Evolutionary conservation across 2,797 vertebrate genomes (phyloP).

Genomic region (Helarctos malayanus): DNA sequence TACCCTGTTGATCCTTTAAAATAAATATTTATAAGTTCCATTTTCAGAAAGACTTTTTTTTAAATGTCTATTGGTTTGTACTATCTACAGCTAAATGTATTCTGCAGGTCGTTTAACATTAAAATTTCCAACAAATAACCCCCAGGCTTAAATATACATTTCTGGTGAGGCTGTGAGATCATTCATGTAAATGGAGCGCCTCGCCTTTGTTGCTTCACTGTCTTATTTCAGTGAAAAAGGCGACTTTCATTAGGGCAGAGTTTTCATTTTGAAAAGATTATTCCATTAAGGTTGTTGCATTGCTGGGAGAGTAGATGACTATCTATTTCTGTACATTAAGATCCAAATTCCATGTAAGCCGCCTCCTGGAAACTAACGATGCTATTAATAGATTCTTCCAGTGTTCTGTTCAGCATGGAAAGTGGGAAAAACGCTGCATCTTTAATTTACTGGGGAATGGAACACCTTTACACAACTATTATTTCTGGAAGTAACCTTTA

Average conservation of each 20-base stretch:
- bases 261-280: slow-evolving; percentile 80
- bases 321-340: slow-evolving; percentile 81
- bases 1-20: slow-evolving; percentile 84
- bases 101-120: slow-evolving; percentile 78
- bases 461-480: slow-evolving; percentile 79
- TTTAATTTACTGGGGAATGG: slow-evolving; percentile 80
- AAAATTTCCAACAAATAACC: slow-evolving; percentile 72
- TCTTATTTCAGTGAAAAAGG: slow-evolving; percentile 71
- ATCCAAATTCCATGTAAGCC: slow-evolving; percentile 72
- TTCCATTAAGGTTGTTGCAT: slow-evolving; percentile 78
- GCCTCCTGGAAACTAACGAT: slow-evolving; percentile 82
- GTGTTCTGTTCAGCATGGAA: slow-evolving; percentile 70
- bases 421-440: slow-evolving; percentile 72
- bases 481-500: slow-evolving; percentile 83
- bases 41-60: slow-evolving; percentile 79
- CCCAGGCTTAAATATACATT: slow-evolving; percentile 69
- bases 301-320: slow-evolving; percentile 73
- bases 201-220: slow-evolving; percentile 66
- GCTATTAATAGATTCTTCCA: slow-evolving; percentile 83
- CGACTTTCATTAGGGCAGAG: slow-evolving; percentile 79
- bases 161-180: slow-evolving; percentile 82
- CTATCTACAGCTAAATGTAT: slow-evolving; percentile 83
- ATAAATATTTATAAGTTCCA: slow-evolving; percentile 88
- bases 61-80: slow-evolving; percentile 73
- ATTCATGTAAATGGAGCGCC: slow-evolving; percentile 81